A percentile compares a stretch with the other conserved stretches of the same genome.
Evolutionary conservation across 2,113 vertebrate genomes (phyloP).

Genomic region (Himantopus leucocephalus): DNA sequence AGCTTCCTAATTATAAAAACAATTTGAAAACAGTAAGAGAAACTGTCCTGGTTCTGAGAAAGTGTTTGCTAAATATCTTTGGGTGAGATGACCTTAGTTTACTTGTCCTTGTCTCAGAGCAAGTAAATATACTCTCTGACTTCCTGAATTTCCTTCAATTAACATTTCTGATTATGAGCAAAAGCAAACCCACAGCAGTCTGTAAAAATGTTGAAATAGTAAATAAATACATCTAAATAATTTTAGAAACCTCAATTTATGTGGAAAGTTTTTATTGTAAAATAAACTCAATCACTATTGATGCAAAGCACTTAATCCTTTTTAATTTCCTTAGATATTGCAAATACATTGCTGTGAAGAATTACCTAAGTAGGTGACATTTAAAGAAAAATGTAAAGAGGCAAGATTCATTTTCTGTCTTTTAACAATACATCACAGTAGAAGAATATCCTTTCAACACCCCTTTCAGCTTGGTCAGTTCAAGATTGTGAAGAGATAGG

Average conservation of each 20-base stretch:
- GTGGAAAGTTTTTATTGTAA: neutral
- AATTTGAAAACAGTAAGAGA: neutral
- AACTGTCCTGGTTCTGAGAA: neutral
- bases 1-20: neutral
- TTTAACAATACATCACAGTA: neutral
- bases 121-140: neutral
- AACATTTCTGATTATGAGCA: neutral
- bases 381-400: neutral
- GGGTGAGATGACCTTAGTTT: neutral
- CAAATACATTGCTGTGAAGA: neutral
- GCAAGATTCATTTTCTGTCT: neutral
- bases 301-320: neutral
- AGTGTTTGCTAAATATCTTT: neutral
- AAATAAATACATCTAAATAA: neutral
- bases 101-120: neutral
- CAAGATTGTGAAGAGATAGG: neutral
- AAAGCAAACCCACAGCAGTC: neutral
- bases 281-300: neutral
- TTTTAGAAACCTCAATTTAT: neutral
- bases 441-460: neutral
- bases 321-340: neutral
- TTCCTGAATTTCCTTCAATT: neutral
- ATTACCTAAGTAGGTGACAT: neutral
- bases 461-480: neutral
- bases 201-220: neutral